phyloP scores from a whole-genome alignment of 1,140 invertebrate species.

The Venturia canescens region DNA sequence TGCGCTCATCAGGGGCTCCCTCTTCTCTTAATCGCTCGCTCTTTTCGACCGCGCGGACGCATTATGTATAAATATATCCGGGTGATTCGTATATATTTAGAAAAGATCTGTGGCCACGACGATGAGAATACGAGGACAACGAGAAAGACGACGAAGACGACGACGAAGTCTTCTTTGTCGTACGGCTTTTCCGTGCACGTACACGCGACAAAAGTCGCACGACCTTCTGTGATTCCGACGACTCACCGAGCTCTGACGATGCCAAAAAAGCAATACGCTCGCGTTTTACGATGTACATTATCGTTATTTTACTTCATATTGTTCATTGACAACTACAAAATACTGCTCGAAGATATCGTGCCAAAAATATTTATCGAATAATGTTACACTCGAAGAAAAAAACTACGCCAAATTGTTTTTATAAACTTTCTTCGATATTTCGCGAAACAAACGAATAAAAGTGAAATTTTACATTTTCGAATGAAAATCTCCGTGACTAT shows the following conservation, averaged over 20 bases:
- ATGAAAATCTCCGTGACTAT: no score
- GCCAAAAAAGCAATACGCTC: neutral
- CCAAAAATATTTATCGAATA: no score
- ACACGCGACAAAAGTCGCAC: constrained; percentile 22
- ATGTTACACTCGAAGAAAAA: no score
- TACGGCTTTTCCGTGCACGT: constrained; percentile 18
- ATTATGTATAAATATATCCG: constrained; percentile 59
- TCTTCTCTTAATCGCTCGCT: neutral
- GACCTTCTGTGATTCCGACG: constrained; percentile 22
- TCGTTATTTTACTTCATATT: neutral
- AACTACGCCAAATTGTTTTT: no score
- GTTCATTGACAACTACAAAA: no score
- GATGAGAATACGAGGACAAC: neutral
- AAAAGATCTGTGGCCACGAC: constrained; percentile 53
- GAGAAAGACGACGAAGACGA: constrained; percentile 38
- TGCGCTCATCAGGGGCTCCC: constrained; percentile 18
- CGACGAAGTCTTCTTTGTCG: constrained; percentile 30
- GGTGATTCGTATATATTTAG: constrained; percentile 60
- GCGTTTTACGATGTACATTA: neutral
- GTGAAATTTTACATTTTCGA: no score
- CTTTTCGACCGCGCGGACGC: neutral
- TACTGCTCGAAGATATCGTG: no score
- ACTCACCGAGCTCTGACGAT: neutral
- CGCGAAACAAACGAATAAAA: no score
- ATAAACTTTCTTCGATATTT: no score